These are phyloP conservation scores for Drosophila mimica DNA, from an alignment of 2,888 invertebrate species.

Conservation along the genomic window DNA sequence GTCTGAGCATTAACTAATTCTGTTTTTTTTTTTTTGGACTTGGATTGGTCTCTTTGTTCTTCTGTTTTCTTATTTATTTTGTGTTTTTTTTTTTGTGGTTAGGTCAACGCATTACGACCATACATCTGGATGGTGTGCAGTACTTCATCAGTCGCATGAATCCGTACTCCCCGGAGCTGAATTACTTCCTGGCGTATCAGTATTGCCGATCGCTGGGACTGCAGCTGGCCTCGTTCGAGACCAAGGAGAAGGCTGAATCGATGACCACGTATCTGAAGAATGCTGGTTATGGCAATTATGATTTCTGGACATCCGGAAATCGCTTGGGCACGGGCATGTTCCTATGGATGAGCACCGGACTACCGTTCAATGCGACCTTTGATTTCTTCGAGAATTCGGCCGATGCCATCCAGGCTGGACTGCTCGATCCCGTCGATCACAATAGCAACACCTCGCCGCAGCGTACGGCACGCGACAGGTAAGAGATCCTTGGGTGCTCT, in stretches of 20 bases:
- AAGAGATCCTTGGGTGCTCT: constrained; percentile 31
- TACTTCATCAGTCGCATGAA: constrained; percentile 95
- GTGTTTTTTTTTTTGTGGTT: constrained; percentile 7
- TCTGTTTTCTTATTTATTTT: neutral
- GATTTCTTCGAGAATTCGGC: constrained; percentile 90
- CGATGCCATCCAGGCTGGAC: constrained; percentile 84
- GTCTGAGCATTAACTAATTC: neutral
- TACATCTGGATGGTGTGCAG: constrained; percentile 93
- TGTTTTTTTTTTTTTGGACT: neutral
- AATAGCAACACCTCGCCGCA: constrained; percentile 92
- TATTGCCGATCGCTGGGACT: constrained; percentile 94
- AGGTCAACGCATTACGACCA: constrained; percentile 95
- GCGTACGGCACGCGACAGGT: constrained; percentile 90
- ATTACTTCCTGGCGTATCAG: constrained; percentile 94
- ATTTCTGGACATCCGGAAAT: constrained; percentile 96
- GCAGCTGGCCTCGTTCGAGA: constrained; percentile 93
- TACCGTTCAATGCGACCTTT: constrained; percentile 95
- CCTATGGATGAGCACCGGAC: constrained; percentile 95
- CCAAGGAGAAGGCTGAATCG: constrained; percentile 93
- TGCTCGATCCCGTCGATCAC: constrained; percentile 87
- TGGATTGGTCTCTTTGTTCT: neutral
- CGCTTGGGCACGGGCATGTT: constrained; percentile 94
- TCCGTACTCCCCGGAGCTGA: constrained; percentile 93
- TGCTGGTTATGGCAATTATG: constrained; percentile 93
- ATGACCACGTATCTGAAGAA: constrained; percentile 93